phyloP scores from a whole-genome alignment of 2,888 invertebrate genomes.

The Pammene aurita region DNA sequence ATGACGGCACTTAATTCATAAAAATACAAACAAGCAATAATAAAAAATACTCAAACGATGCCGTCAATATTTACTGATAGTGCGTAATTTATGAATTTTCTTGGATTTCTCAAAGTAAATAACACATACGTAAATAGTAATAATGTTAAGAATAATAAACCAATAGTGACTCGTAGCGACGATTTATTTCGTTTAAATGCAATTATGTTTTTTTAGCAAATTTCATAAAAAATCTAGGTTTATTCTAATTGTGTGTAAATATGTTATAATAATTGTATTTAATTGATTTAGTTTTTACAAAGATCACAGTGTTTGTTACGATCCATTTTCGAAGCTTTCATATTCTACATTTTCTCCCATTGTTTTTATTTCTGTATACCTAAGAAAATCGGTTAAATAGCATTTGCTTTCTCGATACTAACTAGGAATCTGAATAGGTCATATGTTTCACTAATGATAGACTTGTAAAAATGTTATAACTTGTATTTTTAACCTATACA shows the following conservation, averaged over 20 bases:
- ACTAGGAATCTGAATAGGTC: slow-evolving; percentile 58
- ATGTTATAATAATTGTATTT: slow-evolving; percentile 73
- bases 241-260: slow-evolving; percentile 71
- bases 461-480: slow-evolving; percentile 83
- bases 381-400: slow-evolving; percentile 43
- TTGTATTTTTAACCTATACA: slow-evolving; percentile 83
- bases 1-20: neutral
- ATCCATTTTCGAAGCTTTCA: slow-evolving; percentile 32
- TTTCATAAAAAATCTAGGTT: slow-evolving; percentile 58
- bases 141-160: slow-evolving; percentile 76
- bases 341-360: slow-evolving; percentile 47
- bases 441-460: slow-evolving; percentile 69
- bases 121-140: slow-evolving; percentile 81
- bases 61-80: slow-evolving; percentile 24
- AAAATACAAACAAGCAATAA: slow-evolving; percentile 7
- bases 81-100: slow-evolving; percentile 58
- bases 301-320: slow-evolving; percentile 38
- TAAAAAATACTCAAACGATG: slow-evolving; percentile 6
- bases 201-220: slow-evolving; percentile 75
- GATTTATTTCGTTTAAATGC: slow-evolving; percentile 71
- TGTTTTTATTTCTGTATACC: slow-evolving; percentile 38
- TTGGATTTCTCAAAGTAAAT: slow-evolving; percentile 71
- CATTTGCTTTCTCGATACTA: slow-evolving; percentile 48
- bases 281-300: slow-evolving; percentile 50
- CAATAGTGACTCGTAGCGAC: slow-evolving; percentile 76